Conservation (phyloP, 2,797 vertebrate species). For the Vireo griseus region DNA sequence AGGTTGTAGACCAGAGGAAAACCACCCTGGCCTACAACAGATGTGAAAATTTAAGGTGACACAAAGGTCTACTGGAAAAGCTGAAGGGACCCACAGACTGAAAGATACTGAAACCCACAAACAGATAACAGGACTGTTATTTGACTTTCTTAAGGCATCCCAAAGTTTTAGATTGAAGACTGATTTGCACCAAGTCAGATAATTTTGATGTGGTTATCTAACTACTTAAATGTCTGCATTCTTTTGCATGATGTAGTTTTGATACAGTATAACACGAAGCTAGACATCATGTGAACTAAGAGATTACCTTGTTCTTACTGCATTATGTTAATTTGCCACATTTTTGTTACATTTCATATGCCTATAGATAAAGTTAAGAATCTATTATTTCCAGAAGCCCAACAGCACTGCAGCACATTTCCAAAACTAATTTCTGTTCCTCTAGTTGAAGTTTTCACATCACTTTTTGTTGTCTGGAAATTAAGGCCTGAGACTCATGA, state of each 20-base stretch:
- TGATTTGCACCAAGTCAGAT: not conserved
- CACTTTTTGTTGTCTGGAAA: not conserved
- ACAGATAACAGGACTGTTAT: not conserved
- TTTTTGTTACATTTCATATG: not conserved
- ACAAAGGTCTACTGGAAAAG: not conserved
- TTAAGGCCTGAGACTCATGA: not conserved
- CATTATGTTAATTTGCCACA: not conserved
- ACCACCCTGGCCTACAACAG: no score
- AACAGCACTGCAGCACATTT: not conserved
- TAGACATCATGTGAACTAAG: not conserved
- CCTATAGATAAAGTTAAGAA: not conserved
- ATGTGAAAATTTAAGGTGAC: not conserved
- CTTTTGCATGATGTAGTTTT: not conserved
- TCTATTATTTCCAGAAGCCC: not conserved
- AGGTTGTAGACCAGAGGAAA: no score
- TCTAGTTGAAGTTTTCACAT: not conserved
- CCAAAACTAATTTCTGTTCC: not conserved
- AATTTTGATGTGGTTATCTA: not conserved
- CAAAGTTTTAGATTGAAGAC: not conserved
- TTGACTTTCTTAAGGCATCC: not conserved
- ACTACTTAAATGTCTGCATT: not conserved
- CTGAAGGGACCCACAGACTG: not conserved
- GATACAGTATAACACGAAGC: not conserved
- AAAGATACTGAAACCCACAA: not conserved
- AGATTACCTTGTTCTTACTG: not conserved